Evolutionary conservation across 1,140 invertebrate genomes (phyloP).

Genomic region (Danaus melanippus): DNA sequence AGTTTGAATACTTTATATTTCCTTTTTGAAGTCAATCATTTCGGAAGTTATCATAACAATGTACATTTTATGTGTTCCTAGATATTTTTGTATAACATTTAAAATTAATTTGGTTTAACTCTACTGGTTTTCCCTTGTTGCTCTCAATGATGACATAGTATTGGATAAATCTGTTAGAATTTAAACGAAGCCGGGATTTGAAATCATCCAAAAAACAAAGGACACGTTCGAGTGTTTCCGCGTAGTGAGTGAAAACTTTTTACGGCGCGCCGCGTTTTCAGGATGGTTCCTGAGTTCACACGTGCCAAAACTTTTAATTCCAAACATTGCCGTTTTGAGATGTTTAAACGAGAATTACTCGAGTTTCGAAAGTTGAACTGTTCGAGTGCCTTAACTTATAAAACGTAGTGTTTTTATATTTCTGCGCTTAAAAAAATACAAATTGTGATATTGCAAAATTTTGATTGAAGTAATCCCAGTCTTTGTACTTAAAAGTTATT

Average conservation of each 20-base stretch:
- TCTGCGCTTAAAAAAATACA: neutral
- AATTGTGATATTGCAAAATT: neutral
- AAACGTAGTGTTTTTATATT: slow-evolving; percentile 5
- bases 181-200: too few relatives aligned
- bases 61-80: too few relatives aligned
- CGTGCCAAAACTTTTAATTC: slow-evolving; percentile 16
- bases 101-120: too few relatives aligned
- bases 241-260: slow-evolving; percentile 13
- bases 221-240: neutral
- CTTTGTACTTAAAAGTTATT: neutral
- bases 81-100: too few relatives aligned
- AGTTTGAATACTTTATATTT: too few relatives aligned
- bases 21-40: too few relatives aligned
- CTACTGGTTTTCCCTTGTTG: too few relatives aligned
- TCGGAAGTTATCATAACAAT: too few relatives aligned
- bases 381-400: slow-evolving; percentile 9
- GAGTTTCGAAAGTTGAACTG: slow-evolving; percentile 6
- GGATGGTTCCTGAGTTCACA: slow-evolving; percentile 10
- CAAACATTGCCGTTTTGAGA: slow-evolving; percentile 10
- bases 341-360: slow-evolving; percentile 12
- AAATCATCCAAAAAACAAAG: too few relatives aligned
- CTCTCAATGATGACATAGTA: too few relatives aligned
- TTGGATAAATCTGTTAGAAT: too few relatives aligned
- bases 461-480: neutral
- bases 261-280: slow-evolving; percentile 10